Percentiles rank a stretch among this genome's conserved stretches.
Evolutionary conservation across 53 echinoderm and acorn worm species (phyloP).

Genomic region (Antedon mediterranea): DNA sequence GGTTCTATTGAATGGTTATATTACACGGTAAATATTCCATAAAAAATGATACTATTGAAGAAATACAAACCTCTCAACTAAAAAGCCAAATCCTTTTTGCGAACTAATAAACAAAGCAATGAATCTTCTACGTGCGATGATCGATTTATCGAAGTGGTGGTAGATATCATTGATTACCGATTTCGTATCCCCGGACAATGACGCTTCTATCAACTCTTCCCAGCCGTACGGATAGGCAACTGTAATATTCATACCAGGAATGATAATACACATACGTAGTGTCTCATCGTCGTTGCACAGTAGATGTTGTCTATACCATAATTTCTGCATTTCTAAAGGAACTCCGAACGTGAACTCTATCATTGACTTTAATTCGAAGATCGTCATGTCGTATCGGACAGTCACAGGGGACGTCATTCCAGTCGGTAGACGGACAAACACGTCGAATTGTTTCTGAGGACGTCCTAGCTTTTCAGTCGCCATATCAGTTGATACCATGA

Average conservation of each 20-base stretch:
- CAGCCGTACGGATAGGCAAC: slow-evolving; percentile 32
- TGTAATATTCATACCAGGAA: slow-evolving; percentile 35
- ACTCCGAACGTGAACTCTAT: slow-evolving; percentile 67
- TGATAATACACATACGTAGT: slow-evolving; percentile 34
- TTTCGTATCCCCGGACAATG: slow-evolving; percentile 42
- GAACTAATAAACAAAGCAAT: slow-evolving; percentile 69
- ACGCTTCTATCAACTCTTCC: slow-evolving; percentile 42
- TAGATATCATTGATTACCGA: slow-evolving; percentile 37
- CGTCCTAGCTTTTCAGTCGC: not conserved
- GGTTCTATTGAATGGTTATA: no score
- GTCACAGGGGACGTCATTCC: slow-evolving; percentile 45
- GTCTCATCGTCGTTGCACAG: slow-evolving; percentile 30
- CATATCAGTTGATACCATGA: not conserved
- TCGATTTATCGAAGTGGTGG: slow-evolving; percentile 22
- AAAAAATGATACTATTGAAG: not conserved
- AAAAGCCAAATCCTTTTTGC: slow-evolving; percentile 50
- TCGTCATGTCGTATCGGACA: slow-evolving; percentile 61
- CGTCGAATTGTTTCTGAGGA: slow-evolving; percentile 35
- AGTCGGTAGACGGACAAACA: slow-evolving; percentile 46
- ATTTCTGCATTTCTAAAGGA: slow-evolving; percentile 39
- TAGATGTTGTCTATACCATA: slow-evolving; percentile 30
- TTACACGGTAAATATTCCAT: no score
- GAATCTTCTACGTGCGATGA: slow-evolving; percentile 23
- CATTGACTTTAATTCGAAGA: slow-evolving; percentile 48
- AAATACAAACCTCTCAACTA: slow-evolving; percentile 47